These are phyloP conservation scores for Drosophila flavopinicola DNA, from an alignment of 2,888 invertebrate genomes.

Conservation along the genomic window DNA sequence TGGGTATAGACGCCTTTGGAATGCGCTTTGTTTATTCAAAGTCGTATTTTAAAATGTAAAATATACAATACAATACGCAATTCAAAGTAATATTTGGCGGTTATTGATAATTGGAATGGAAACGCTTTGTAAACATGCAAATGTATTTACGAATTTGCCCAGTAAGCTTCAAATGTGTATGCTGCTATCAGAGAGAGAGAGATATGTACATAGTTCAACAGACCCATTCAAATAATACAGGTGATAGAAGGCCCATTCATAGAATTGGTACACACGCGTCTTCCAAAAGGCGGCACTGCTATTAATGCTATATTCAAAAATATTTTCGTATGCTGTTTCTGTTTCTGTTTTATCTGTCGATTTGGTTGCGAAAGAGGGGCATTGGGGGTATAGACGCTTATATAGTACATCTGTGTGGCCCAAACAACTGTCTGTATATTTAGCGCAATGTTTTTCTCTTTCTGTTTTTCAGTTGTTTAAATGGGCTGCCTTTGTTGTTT, in stretches of 20 bases:
- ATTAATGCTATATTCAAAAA: slow-evolving; percentile 36
- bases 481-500: slow-evolving; percentile 42
- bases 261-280: slow-evolving; percentile 33
- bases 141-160: not conserved
- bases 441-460: slow-evolving; percentile 62
- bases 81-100: not conserved
- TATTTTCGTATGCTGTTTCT: slow-evolving; percentile 55
- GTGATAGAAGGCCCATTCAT: slow-evolving; percentile 48
- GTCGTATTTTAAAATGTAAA: not conserved
- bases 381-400: slow-evolving; percentile 11
- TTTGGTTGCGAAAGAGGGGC: not conserved
- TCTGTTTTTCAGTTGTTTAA: slow-evolving; percentile 43
- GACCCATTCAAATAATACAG: slow-evolving; percentile 25
- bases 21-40: slow-evolving; percentile 9
- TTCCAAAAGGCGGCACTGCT: slow-evolving; percentile 11
- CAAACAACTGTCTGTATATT: slow-evolving; percentile 60
- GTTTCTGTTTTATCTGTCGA: slow-evolving; percentile 15
- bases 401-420: slow-evolving; percentile 54
- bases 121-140: slow-evolving; percentile 4
- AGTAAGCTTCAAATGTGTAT: not conserved
- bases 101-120: not conserved
- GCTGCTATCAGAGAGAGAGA: not conserved
- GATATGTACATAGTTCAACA: not conserved
- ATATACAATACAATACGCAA: too few species aligned
- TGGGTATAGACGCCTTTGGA: slow-evolving; percentile 1